A percentile compares a stretch with the other conserved stretches of the same genome.
These are phyloP conservation scores for Megalopta genalis DNA, from an alignment of 1,140 invertebrate genomes.

Conservation along the genomic window DNA sequence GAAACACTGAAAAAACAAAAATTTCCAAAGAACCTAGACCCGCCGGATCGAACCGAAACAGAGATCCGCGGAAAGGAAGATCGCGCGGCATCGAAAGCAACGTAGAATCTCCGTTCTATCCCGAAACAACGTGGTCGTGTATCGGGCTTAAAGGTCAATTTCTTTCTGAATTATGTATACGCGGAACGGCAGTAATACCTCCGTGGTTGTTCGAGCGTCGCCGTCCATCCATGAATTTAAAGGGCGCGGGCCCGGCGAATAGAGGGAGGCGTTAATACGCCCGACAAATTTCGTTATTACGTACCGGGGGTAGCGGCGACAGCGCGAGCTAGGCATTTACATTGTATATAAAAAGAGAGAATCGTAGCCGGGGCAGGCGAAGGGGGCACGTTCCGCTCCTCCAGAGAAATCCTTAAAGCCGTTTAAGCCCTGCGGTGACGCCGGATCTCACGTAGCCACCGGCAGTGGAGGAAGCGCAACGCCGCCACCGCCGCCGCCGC, in stretches of 20 bases:
- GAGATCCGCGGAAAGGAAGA: too few species aligned
- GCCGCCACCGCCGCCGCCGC: too few species aligned
- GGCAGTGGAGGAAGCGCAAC: background rate
- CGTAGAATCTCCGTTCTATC: too few species aligned
- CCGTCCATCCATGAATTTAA: background rate
- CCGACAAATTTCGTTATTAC: conserved; percentile 56
- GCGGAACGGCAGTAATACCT: too few species aligned
- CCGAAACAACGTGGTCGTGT: too few species aligned
- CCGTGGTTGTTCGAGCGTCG: too few species aligned
- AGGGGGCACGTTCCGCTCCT: conserved; percentile 51
- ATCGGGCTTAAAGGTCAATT: too few species aligned
- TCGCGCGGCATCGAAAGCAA: too few species aligned
- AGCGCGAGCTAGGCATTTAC: conserved; percentile 22
- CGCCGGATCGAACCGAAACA: too few species aligned
- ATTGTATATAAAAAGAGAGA: conserved; percentile 43
- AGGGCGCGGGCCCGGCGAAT: background rate
- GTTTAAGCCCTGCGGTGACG: conserved; percentile 58
- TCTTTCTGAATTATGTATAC: too few species aligned
- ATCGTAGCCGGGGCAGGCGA: background rate
- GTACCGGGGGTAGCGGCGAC: conserved; percentile 9
- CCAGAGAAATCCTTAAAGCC: conserved; percentile 55
- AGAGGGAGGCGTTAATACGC: background rate
- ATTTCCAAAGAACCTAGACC: too few species aligned
- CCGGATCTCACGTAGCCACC: conserved; percentile 61
- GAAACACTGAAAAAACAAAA: too few species aligned